Base-by-base conservation (phyloP, 2,888 invertebrate genomes). In the Drosophila austrosaltans region DNA sequence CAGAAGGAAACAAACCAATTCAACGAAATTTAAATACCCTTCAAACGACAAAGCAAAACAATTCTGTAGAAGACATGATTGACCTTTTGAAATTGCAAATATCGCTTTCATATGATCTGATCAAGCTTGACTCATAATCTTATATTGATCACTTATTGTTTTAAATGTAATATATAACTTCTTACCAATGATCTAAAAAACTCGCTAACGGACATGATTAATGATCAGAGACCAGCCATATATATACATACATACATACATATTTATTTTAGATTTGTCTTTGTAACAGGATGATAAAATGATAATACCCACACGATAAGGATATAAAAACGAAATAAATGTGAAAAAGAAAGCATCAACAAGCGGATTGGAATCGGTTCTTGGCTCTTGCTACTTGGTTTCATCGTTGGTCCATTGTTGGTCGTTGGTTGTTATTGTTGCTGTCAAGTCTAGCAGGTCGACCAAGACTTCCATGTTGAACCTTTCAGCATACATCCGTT, bases 321-420 rank as follows among this genome's bases (percentile, higher is more conserved):
- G 25, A n/a, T n/a, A 56, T 39, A 22, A n/a, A n/a, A 42, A 22
- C 20, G 25, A 25, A 42, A 36, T 10, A 12, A 62, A 54, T 65
- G 59, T 20, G 39, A 59, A 66, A 60, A 60, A 60, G 64, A 25
- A 62, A 66, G 48, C 73, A 69, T 66, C 70, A 82, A 77, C 63
- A 85, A 71, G 76, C 69, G 68, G 72, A 71, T 76, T 61, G 64
- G 60, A 65, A 56, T 22, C 53, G 54, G 62, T 58, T 25, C 22
- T 48, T 12, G 48, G 25, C 25, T 12, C 25, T 36, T 36, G 36
- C 36, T 36, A 6, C 5, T 30, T 30, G 30, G 30, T 6, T 36
- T 36, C 8, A 8, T 36, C 36, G 36, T 40, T 40, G 3, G 40
- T 40, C 40, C 40, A 40, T n/a, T 40, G 10, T 48, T 5, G 22